These are phyloP conservation scores for Benthosema pterotum DNA, from an alignment of 2,797 vertebrate species.

Conservation along the genomic window DNA sequence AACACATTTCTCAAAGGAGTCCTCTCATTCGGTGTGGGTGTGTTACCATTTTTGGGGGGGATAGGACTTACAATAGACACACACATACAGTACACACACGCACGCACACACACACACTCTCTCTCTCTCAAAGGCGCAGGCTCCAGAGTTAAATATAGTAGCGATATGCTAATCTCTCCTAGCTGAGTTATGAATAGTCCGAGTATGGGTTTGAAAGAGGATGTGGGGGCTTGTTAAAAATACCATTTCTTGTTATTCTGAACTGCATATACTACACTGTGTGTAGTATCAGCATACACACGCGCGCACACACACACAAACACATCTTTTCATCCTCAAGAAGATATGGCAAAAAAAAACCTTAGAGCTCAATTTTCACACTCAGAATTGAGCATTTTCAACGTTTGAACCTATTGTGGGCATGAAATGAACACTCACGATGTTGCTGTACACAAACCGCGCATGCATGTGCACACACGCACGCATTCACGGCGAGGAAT, in stretches of 20 bases:
- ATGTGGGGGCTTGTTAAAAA: conserved; percentile 58
- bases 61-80: conserved; percentile 18
- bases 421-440: no score
- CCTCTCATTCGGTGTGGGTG: conserved; percentile 68
- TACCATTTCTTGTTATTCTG: conserved; percentile 32
- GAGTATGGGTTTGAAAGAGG: conserved; percentile 30
- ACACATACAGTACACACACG: conserved; percentile 35
- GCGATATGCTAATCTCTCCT: conserved; percentile 46
- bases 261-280: conserved; percentile 37
- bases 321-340: background rate
- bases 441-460: no score
- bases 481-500: no score
- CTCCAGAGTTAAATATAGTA: conserved; percentile 53
- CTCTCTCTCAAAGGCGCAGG: conserved; percentile 24
- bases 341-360: no score
- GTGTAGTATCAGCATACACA: background rate
- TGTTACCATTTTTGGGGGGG: conserved; percentile 66
- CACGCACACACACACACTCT: conserved; percentile 17
- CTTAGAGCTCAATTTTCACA: no score
- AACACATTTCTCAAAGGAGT: conserved; percentile 78
- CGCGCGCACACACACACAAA: conserved; percentile 3
- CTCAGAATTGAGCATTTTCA: no score
- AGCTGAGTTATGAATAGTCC: conserved; percentile 55
- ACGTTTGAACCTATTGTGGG: no score
- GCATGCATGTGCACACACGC: background rate